Base-by-base conservation (phyloP, 1,140 invertebrate species). In the Anagrus nilaparvatae region DNA sequence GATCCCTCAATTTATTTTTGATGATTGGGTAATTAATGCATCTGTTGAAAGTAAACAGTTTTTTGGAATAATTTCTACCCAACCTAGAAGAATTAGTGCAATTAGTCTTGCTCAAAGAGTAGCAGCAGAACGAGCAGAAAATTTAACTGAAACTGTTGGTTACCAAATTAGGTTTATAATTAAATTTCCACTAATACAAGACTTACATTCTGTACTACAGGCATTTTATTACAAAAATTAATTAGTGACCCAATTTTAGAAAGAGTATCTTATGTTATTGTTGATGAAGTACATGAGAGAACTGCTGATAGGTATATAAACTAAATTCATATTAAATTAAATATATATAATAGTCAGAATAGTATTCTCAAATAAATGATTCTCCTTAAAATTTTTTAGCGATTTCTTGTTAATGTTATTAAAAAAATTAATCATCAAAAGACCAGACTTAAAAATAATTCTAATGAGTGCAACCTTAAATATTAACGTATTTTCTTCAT, bases 391-490 rank as follows among this genome's bases (percentile, higher is more conserved):
- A n/a, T n/a, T n/a, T n/a, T n/a, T n/a, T 44, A 37, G 34, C 41
- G 29, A 38, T 21, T 44, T 40, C 35, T 21, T 54, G 12, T 62
- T 97, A 25, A 85, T 93, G 36, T 80, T 85, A 12, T 59, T 97
- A 7, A 77, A 83, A 40, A 82, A 93, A 51, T 76, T 81, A 3
- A 55, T 96, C 5, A 58, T 55, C 55, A 62, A 71, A 66, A 77
- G 83, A 65, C 75, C 56, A 34, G 78, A 88, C 56, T 60, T 94
- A 12, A 91, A 89, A 69, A 67, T 94, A 0, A 81, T 95, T 48
- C 58, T 95, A 6, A 96, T 95, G 91, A 94, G 89, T 69, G 91
- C 91, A 1, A 95, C 92, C 4, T 65, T 95, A 34, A 87, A 92
- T 59, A 78, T 87, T 12, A 76, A 88, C 21, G 69, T 75, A 44